phyloP scores from a whole-genome alignment of 2,888 invertebrate species.

The Drosophila pseudotalamancana region DNA sequence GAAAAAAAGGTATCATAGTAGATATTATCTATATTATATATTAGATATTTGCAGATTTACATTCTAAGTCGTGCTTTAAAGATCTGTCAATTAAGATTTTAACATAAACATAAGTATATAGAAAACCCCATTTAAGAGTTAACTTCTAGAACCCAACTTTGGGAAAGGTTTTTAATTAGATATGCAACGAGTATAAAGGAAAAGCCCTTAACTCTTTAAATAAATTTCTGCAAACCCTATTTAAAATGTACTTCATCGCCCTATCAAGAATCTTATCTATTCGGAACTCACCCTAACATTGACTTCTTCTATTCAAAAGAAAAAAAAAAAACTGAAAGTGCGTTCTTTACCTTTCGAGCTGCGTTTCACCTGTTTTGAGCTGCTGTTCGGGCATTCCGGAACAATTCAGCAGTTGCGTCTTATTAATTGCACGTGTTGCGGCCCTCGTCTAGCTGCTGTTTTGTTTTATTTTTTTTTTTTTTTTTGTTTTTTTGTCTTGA shows the following conservation, averaged over 20 bases:
- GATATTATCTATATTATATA: no score
- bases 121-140: no score
- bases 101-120: no score
- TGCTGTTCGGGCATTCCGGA: slow-evolving; percentile 14
- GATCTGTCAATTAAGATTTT: no score
- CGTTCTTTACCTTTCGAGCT: not conserved
- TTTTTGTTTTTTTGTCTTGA: not conserved
- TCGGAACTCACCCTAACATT: slow-evolving; percentile 2
- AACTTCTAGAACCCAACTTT: no score
- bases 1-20: no score
- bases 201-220: no score
- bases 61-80: no score
- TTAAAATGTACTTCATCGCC: not conserved
- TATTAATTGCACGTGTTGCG: slow-evolving; percentile 37
- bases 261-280: not conserved
- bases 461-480: slow-evolving; percentile 2
- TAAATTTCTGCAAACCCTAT: not conserved
- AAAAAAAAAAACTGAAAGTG: slow-evolving; percentile 19
- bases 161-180: no score
- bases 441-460: slow-evolving; percentile 35
- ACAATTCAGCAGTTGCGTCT: slow-evolving; percentile 28
- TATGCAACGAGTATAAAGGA: no score
- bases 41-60: no score
- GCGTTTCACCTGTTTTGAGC: slow-evolving; percentile 12
- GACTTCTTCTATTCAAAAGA: slow-evolving; percentile 1